Evolutionary conservation across 1,140 invertebrate species (phyloP).

Genomic region (Hydropsyche tenuis): DNA sequence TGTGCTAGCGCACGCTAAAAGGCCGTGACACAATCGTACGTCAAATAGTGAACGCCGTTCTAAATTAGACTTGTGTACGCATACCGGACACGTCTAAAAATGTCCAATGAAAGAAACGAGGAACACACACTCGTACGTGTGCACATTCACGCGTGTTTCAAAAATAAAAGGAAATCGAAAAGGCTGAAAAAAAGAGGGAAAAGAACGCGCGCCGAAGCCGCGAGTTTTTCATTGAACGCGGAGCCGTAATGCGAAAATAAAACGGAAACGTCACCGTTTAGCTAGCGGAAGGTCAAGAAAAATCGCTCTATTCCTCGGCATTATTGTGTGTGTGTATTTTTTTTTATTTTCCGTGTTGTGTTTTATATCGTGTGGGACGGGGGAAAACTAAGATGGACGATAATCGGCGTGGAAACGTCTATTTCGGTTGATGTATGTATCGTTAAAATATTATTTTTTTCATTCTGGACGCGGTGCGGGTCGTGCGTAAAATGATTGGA

Average conservation of each 20-base stretch:
- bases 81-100: constrained; percentile 34
- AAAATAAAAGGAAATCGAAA: neutral
- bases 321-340: too few species aligned
- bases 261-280: neutral
- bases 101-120: constrained; percentile 23
- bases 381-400: too few species aligned
- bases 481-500: too few species aligned
- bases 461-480: too few species aligned
- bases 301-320: neutral
- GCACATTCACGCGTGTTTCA: neutral
- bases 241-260: constrained; percentile 13
- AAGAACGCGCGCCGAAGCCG: neutral
- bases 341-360: too few species aligned
- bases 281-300: neutral
- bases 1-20: neutral
- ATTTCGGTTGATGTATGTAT: too few species aligned
- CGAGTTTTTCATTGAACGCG: constrained; percentile 27
- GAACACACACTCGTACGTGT: too few species aligned
- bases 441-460: too few species aligned
- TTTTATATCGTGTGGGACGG: too few species aligned
- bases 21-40: constrained; percentile 28
- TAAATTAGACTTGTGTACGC: constrained; percentile 33
- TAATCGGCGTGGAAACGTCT: too few species aligned
- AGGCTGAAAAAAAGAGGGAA: constrained; percentile 1
- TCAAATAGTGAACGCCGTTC: constrained; percentile 20